These are phyloP conservation scores for Drosophila nr. perissopoda DNA, from an alignment of 2,888 invertebrate genomes.

Conservation along the genomic window DNA sequence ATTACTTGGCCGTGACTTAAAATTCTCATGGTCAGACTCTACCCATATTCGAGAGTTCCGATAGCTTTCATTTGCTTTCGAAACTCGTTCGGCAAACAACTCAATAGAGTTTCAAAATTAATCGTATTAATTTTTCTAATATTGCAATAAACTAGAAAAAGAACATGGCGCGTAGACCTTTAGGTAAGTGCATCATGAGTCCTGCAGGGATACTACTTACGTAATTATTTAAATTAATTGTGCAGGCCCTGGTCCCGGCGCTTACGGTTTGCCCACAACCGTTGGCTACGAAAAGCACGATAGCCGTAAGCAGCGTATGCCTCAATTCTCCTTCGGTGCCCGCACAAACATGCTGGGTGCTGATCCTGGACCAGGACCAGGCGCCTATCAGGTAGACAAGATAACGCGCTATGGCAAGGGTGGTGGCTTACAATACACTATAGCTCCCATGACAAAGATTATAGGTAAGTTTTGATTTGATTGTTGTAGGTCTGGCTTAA, in stretches of 20 bases:
- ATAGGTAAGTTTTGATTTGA: slow-evolving; percentile 50
- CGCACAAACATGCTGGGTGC: slow-evolving; percentile 47
- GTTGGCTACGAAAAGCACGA: slow-evolving; percentile 87
- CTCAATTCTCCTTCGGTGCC: slow-evolving; percentile 82
- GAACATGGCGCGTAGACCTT: slow-evolving; percentile 60
- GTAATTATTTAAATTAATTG: neutral
- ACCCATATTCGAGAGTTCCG: neutral
- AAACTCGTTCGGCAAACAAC: slow-evolving; percentile 47
- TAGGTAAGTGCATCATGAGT: slow-evolving; percentile 48
- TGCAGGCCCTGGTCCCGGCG: slow-evolving; percentile 87
- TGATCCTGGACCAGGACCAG: slow-evolving; percentile 81
- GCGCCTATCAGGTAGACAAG: slow-evolving; percentile 75
- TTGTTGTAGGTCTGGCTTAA: neutral
- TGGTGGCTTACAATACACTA: slow-evolving; percentile 84
- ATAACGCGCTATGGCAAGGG: slow-evolving; percentile 78
- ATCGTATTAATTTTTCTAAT: slow-evolving; percentile 54
- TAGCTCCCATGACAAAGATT: slow-evolving; percentile 83
- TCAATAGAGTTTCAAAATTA: slow-evolving; percentile 69
- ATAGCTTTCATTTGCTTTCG: slow-evolving; percentile 4
- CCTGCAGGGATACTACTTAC: too few species aligned
- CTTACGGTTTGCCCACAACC: slow-evolving; percentile 86
- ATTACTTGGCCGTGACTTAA: slow-evolving; percentile 30
- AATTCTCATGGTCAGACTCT: neutral
- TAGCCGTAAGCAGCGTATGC: slow-evolving; percentile 86
- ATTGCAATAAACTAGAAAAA: slow-evolving; percentile 67